These are phyloP conservation scores for Ailurus styani DNA, from an alignment of 2,113 vertebrate genomes.

Conservation along the genomic window DNA sequence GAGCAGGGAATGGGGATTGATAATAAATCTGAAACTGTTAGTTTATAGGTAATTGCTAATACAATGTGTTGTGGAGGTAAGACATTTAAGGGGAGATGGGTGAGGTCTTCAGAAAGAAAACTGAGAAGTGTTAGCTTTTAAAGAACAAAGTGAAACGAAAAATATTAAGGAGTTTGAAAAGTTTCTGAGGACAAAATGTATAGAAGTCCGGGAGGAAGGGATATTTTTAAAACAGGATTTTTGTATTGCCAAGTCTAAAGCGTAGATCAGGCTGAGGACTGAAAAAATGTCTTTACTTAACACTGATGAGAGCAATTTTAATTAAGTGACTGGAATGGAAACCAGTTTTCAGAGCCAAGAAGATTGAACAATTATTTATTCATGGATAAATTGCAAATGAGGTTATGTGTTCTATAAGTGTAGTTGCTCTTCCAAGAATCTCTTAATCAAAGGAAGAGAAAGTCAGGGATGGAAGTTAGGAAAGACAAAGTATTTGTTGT, in stretches of 20 bases:
- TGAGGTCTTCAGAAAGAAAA: background rate
- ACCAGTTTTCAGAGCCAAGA: background rate
- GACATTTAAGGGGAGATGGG: background rate
- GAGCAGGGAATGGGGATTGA: background rate
- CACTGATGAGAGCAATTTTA: slow-evolving; percentile 20
- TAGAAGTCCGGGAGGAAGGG: background rate
- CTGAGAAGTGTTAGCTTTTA: background rate
- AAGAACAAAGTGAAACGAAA: background rate
- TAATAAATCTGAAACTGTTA: background rate
- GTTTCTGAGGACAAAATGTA: background rate
- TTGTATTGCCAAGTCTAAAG: background rate
- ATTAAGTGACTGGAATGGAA: slow-evolving; percentile 9
- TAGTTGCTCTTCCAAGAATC: background rate
- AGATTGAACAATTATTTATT: background rate
- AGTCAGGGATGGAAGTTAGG: background rate
- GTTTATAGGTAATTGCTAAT: background rate
- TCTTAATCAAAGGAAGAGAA: background rate
- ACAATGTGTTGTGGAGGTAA: background rate
- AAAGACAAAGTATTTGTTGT: background rate
- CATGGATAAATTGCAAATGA: background rate
- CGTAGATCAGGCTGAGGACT: background rate
- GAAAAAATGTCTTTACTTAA: background rate
- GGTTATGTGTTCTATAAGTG: background rate
- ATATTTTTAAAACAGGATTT: background rate
- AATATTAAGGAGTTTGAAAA: background rate